phyloP scores from a whole-genome alignment of 2,797 vertebrate species.

The Rhyacichthys aspro region DNA sequence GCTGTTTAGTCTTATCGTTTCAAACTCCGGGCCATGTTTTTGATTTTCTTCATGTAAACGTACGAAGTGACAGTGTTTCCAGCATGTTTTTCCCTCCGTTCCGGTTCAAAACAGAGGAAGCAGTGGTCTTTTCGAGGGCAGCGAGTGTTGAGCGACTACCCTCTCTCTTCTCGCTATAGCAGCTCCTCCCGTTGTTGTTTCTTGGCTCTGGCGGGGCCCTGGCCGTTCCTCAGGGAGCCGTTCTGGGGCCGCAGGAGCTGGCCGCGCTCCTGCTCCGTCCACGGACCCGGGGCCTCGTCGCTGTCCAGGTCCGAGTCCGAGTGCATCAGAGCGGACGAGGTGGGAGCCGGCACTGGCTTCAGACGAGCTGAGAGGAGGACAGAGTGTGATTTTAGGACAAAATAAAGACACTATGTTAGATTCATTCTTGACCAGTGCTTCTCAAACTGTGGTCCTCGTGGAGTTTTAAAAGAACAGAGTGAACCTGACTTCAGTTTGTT shows the following conservation, averaged over 20 bases:
- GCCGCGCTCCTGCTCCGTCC: slow-evolving; percentile 93
- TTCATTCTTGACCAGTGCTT: no score
- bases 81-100: slow-evolving; percentile 40
- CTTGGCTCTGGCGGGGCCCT: slow-evolving; percentile 84
- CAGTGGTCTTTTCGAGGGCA: slow-evolving; percentile 21
- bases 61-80: slow-evolving; percentile 37
- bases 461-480: slow-evolving; percentile 1
- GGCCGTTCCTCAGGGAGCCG: slow-evolving; percentile 91
- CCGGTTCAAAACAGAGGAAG: not conserved
- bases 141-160: slow-evolving; percentile 15
- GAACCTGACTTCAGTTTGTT: no score
- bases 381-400: not conserved
- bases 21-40: no score
- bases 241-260: slow-evolving; percentile 92
- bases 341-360: slow-evolving; percentile 84
- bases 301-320: slow-evolving; percentile 97
- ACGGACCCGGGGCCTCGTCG: slow-evolving; percentile 90
- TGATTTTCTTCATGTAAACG: slow-evolving; percentile 1
- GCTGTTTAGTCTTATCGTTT: no score
- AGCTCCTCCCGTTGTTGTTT: slow-evolving; percentile 89
- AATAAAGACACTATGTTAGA: not conserved
- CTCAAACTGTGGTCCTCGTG: no score
- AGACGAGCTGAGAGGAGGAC: slow-evolving; percentile 80
- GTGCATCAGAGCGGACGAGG: slow-evolving; percentile 94
- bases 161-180: slow-evolving; percentile 81